Conservation (phyloP, 2,113 vertebrate species). For the Hippotragus niger region DNA sequence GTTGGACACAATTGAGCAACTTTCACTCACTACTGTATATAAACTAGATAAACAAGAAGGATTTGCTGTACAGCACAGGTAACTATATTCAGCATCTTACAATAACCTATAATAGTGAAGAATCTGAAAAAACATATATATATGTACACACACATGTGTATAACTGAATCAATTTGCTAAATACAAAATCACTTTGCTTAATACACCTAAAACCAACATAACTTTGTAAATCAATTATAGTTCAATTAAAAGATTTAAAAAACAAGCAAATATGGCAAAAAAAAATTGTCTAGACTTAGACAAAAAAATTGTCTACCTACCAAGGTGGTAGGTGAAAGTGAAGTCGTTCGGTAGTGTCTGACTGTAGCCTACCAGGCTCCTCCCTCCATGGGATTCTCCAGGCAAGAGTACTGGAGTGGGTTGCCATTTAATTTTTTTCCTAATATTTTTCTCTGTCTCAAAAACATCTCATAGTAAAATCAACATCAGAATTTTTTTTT, state of each 20-base stretch:
- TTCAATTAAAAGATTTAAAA: neutral
- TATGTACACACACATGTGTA: neutral
- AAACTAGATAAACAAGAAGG: neutral
- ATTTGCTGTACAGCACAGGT: neutral
- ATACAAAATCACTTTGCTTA: neutral
- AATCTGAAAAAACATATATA: neutral
- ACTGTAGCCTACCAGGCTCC: too few relatives aligned
- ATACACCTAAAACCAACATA: neutral
- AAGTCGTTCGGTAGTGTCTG: too few relatives aligned
- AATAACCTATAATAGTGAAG: neutral
- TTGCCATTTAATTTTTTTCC: neutral
- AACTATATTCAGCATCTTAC: neutral
- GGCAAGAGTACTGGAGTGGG: too few relatives aligned
- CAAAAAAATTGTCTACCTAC: neutral
- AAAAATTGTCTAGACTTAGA: neutral
- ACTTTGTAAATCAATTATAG: neutral
- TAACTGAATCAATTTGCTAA: neutral
- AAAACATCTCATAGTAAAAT: slow-evolving; percentile 13
- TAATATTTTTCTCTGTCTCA: neutral
- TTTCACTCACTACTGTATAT: neutral
- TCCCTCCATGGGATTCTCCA: too few relatives aligned
- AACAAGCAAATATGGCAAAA: neutral
- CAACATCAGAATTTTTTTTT: neutral
- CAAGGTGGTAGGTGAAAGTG: neutral
- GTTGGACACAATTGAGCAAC: neutral